phyloP scores from a whole-genome alignment of 2,888 invertebrate genomes.

The Cryptocephalus moraei region DNA sequence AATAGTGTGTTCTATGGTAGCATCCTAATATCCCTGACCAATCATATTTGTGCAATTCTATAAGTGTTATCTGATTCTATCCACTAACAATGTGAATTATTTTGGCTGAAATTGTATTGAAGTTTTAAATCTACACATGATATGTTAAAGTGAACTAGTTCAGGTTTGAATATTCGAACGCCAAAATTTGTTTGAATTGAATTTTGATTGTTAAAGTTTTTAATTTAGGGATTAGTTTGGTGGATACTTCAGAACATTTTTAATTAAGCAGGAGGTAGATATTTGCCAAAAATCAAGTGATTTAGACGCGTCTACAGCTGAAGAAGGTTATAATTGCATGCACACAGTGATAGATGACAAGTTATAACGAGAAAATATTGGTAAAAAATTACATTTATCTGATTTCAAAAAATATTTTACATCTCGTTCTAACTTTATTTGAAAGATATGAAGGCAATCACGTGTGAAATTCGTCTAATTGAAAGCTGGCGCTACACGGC shows the following conservation, averaged over 20 bases:
- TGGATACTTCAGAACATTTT: no score
- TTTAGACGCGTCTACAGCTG: constrained; percentile 7
- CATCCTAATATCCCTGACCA: background rate
- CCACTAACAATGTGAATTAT: no score
- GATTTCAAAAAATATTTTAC: constrained; percentile 15
- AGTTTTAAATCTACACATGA: no score
- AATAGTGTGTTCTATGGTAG: constrained; percentile 5
- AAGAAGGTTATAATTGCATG: constrained; percentile 3
- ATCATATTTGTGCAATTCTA: no score
- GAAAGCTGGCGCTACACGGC: constrained; percentile 2
- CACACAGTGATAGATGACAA: constrained; percentile 1
- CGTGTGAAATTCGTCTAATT: constrained; percentile 7
- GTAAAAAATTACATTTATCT: constrained; percentile 14
- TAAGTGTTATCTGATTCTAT: no score
- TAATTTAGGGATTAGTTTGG: no score
- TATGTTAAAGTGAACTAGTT: no score
- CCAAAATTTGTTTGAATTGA: no score
- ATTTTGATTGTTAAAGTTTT: no score
- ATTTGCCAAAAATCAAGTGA: constrained; percentile 15
- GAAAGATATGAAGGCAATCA: constrained; percentile 11
- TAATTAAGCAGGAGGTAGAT: constrained; percentile 14
- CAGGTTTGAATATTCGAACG: no score
- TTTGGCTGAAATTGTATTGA: no score
- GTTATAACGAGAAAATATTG: constrained; percentile 8
- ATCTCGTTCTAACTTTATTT: constrained; percentile 11